phyloP scores from a whole-genome alignment of 2,888 invertebrate genomes.

The Lasioglossum lativentre region DNA sequence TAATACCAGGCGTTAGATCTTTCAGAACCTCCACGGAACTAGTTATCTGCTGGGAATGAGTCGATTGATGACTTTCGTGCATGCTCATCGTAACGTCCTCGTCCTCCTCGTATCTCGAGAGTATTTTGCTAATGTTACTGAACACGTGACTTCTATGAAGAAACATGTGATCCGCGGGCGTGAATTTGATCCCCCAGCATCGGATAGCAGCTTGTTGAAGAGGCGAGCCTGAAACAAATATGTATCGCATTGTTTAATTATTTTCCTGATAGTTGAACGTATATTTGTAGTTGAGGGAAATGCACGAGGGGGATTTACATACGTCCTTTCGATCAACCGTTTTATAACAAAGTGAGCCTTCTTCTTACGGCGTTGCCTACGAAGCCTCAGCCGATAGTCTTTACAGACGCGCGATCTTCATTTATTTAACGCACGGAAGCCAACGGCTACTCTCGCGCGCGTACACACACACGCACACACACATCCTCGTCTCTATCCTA shows the following conservation, averaged over 20 bases:
- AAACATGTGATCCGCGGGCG: constrained; percentile 95
- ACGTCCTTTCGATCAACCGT: no score
- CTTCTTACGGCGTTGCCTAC: no score
- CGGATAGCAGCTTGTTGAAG: constrained; percentile 96
- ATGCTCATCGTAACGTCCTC: constrained; percentile 86
- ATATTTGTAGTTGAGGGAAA: no score
- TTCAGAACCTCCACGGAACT: constrained; percentile 88
- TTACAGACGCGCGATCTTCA: no score
- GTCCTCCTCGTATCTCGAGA: constrained; percentile 96
- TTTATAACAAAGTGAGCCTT: no score
- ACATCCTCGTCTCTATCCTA: no score
- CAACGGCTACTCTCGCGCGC: no score
- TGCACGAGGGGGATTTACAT: no score
- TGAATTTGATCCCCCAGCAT: constrained; percentile 96
- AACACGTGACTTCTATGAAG: constrained; percentile 96
- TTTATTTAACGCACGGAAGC: no score
- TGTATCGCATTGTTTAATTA: not conserved
- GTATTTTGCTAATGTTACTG: constrained; percentile 97
- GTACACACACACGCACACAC: no score
- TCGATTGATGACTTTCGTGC: constrained; percentile 87
- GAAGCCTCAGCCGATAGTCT: no score
- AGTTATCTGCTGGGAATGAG: constrained; percentile 81
- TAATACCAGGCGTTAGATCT: constrained; percentile 91
- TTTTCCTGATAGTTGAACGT: not conserved
- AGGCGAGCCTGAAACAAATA: constrained; percentile 86